Evolutionary conservation across 2,113 vertebrate genomes (phyloP), one percentile per base, ranked within the genome.

Genomic region (Chloebia gouldiae): DNA sequence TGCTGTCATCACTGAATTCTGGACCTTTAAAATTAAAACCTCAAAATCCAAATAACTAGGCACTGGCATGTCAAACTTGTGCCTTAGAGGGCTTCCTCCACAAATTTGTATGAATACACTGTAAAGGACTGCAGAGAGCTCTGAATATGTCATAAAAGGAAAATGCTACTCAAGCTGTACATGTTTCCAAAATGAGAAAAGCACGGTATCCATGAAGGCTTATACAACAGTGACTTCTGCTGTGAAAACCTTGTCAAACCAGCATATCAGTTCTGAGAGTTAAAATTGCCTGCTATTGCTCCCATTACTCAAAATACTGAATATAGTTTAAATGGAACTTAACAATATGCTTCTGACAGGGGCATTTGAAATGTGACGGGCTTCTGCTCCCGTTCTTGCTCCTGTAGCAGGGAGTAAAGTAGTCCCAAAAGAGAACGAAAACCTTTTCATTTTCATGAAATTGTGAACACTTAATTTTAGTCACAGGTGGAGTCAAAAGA

Each of bases 201-300:
- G 56, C 1, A 1, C 3, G 57, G 2, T 15, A 27, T 66, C 54
- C 16, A 27, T 49, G 64, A 92, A 80, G 35, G 35, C 71, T 92
- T 83, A 60, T n/a, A n/a, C 88, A 94, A 93, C 76, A 96, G 92
- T 90, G 95, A 93, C 94, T 95, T 86, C 82, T 92, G 83, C 86
- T 75, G 82, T 83, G 69, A 83, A 94, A 86, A 60, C n/a, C 56
- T 45, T 64, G 79, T 94, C 85, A 88, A 69, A 68, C 40, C 60
- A 81, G 28, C 6, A 0, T 5, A 45, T 23, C 24, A 7, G 10
- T 70, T 82, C 57, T 15, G 71, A 73, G 64, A 51, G 71, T 53
- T 88, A 78, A 81, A 95, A 75, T 10, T 70, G 45, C 56, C 35
- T 56, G 19, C 6, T 77, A 82, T 31, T 82, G 57, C 69, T 72